phyloP scores from a whole-genome alignment of 1,140 invertebrate genomes.

The Caenorhabditis latens region DNA sequence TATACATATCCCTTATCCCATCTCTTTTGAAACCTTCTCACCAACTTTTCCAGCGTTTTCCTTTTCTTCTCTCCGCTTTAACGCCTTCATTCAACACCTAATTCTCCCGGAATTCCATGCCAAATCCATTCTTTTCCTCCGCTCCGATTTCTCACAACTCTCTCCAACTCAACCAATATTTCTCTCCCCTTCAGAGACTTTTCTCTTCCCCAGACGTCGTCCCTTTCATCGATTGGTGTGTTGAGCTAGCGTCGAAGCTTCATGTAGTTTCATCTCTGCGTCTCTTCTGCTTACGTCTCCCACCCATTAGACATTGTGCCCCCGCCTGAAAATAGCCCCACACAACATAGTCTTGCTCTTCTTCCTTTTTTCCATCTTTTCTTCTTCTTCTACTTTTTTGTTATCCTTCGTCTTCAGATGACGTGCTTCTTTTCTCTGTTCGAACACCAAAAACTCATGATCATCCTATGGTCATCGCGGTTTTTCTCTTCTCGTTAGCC shows the following conservation, averaged over 20 bases:
- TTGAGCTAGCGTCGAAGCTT: not conserved
- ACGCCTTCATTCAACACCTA: constrained; percentile 1
- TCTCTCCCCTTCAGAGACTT: constrained; percentile 28
- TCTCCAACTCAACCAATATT: not conserved
- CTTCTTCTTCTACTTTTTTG: not conserved
- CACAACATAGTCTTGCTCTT: constrained; percentile 39
- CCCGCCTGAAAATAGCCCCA: constrained; percentile 48
- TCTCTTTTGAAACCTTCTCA: not conserved
- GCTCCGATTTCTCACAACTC: not conserved
- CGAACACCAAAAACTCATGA: constrained; percentile 30
- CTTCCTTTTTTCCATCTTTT: constrained; percentile 8
- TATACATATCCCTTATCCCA: too few relatives aligned
- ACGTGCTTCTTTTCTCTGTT: constrained; percentile 31
- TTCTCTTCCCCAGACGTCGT: constrained; percentile 14
- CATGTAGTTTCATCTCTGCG: constrained; percentile 18
- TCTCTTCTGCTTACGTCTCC: not conserved
- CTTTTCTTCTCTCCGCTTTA: not conserved
- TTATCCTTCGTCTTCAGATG: constrained; percentile 15
- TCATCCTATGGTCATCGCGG: not conserved
- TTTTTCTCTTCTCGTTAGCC: not conserved
- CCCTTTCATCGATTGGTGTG: constrained; percentile 6
- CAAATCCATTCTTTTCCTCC: constrained; percentile 12
- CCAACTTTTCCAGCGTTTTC: not conserved
- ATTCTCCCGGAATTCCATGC: not conserved
- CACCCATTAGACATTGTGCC: constrained; percentile 40